phyloP scores from a whole-genome alignment of 1,140 invertebrate genomes.

The Rhizoglyphus robini region DNA sequence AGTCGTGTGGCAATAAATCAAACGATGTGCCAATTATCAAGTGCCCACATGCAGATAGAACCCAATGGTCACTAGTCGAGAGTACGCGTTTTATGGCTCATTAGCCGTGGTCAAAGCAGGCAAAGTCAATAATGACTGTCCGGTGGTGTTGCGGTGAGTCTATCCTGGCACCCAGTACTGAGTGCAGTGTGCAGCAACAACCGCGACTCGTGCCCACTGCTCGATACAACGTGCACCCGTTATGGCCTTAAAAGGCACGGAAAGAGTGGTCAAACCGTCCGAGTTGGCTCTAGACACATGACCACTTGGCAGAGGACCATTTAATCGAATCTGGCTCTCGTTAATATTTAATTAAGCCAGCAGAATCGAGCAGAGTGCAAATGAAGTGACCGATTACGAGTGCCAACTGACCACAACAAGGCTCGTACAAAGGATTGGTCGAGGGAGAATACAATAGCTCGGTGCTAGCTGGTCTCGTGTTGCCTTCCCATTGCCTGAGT shows the following conservation, averaged over 20 bases:
- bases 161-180: not conserved
- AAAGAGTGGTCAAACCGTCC: not conserved
- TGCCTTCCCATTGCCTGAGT: not conserved
- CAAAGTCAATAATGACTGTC: not conserved
- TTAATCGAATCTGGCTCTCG: not conserved
- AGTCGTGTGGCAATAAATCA: no score
- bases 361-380: not conserved
- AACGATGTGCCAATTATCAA: no score
- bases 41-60: no score
- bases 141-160: not conserved
- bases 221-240: conserved; percentile 2
- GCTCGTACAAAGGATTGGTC: not conserved
- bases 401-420: not conserved
- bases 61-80: no score
- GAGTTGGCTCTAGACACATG: no score
- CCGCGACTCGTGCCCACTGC: not conserved
- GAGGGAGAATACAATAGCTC: no score
- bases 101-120: conserved; percentile 5
- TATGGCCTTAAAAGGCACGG: not conserved
- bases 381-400: conserved; percentile 13
- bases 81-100: conserved; percentile 15
- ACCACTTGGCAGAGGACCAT: not conserved
- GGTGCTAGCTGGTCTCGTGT: no score
- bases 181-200: not conserved
- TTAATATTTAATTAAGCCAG: conserved; percentile 11